Percentiles rank a stretch among this genome's conserved stretches.
phyloP scores from a whole-genome alignment of 2,888 invertebrate species.

The Acleris emargana region DNA sequence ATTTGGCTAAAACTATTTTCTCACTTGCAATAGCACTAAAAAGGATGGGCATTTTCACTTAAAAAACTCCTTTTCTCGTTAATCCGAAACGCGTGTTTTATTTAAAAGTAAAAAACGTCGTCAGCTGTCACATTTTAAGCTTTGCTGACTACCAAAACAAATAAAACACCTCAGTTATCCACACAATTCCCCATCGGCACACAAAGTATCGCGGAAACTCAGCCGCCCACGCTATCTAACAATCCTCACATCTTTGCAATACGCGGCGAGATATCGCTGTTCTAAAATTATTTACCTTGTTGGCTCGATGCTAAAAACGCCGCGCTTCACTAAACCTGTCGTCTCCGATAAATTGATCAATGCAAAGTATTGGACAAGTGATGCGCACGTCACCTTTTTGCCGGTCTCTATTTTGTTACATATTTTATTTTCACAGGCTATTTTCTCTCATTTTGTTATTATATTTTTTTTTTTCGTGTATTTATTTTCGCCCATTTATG shows the following conservation, averaged over 20 bases:
- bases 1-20: slow-evolving; percentile 90
- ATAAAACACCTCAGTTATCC: background rate
- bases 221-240: slow-evolving; percentile 44
- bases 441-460: background rate
- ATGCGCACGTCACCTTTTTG: slow-evolving; percentile 5
- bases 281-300: slow-evolving; percentile 62
- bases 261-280: slow-evolving; percentile 53
- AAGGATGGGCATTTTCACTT: slow-evolving; percentile 91
- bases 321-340: slow-evolving; percentile 65
- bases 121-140: background rate
- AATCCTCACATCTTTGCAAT: slow-evolving; percentile 46
- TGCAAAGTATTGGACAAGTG: slow-evolving; percentile 54
- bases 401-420: background rate
- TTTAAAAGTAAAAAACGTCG: background rate
- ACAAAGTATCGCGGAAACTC: slow-evolving; percentile 30
- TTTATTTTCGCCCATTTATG: too few species aligned
- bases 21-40: slow-evolving; percentile 94
- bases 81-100: too few species aligned
- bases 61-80: background rate
- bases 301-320: slow-evolving; percentile 55
- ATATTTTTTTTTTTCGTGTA: too few species aligned
- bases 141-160: background rate
- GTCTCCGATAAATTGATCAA: slow-evolving; percentile 61
- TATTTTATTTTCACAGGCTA: slow-evolving; percentile 12
- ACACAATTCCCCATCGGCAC: background rate